Conservation (phyloP, 2,113 vertebrate species). For the Spilogale gracilis region DNA sequence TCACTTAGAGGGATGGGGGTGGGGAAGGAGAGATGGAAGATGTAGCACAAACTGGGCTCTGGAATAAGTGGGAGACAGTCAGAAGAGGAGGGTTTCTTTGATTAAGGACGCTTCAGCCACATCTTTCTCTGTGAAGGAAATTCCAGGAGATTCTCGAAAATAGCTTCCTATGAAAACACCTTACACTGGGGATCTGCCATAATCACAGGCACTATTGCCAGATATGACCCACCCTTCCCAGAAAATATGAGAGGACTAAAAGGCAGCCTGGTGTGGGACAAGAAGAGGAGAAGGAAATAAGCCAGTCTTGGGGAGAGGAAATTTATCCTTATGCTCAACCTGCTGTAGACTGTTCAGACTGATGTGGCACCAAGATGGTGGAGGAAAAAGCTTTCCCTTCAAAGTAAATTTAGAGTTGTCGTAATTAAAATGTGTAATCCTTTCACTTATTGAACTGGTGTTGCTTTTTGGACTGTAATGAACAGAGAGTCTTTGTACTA, state of each 20-base stretch:
- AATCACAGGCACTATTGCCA: not conserved
- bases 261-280: not conserved
- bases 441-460: not conserved
- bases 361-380: not conserved
- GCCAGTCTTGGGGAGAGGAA: not conserved
- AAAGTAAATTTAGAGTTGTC: not conserved
- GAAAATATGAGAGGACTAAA: not conserved
- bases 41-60: not conserved
- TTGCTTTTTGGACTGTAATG: not conserved
- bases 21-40: not conserved
- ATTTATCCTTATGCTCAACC: rapidly evolving
- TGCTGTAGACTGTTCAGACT: not conserved
- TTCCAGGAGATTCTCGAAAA: not conserved
- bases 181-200: not conserved
- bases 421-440: not conserved
- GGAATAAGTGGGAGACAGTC: not conserved
- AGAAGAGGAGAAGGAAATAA: not conserved
- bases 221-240: rapidly evolving
- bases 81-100: not conserved
- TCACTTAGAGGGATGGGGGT: not conserved
- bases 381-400: not conserved
- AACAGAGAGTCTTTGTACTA: not conserved
- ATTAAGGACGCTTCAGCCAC: not conserved
- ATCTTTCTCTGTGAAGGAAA: not conserved
- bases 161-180: not conserved